Base-by-base conservation (phyloP, 2,888 invertebrate genomes). In the Aphodius sticticus region DNA sequence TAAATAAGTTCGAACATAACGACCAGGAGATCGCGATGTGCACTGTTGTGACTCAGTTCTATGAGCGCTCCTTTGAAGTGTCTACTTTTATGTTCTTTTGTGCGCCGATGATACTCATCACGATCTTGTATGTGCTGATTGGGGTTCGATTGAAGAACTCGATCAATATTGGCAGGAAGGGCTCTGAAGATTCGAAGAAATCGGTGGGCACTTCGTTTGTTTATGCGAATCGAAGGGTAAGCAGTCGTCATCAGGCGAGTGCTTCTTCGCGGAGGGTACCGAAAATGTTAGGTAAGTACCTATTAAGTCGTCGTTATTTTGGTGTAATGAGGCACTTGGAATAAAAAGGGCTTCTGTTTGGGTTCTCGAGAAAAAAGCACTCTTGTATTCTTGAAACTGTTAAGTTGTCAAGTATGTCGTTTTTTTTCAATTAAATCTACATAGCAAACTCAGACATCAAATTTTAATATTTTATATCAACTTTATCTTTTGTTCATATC, bases 11-110 rank as follows among this genome's bases (percentile, higher is more conserved):
- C 26, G 16, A 77, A 0, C 72, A 78, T 69, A 86, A 88, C 5
- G 74, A 77, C n/a, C 79, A 79, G 83, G 84, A 81, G 81, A 84
- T 72, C 86, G 88, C 81, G 83, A 85, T 69, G 89, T 92, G 91
- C 83, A 85, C 90, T 35, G 90, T 91, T 82, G 91, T 90, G 37
- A 86, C 89, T 80, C 89, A 90, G 0, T 90, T 92, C 69, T 88
- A 93, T 36, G 92, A 93, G 81, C 94, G 95, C 89, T 93, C 94
- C 82, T 96, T 96, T 86, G 94, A 95, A 86, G 92, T 96, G 84
- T 96, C 96, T 15, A 94, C 94, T 84, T 93, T 94, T 86, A 90
- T 96, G 85, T 96, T 97, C 89, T 97, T 97, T 87, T 93, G 96
- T 69, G 93, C 94, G 70, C 97, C 97, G 2, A 96, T 97, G 96